These are phyloP conservation scores for Haemorhous mexicanus DNA, from an alignment of 2,113 vertebrate species.

Conservation along the genomic window DNA sequence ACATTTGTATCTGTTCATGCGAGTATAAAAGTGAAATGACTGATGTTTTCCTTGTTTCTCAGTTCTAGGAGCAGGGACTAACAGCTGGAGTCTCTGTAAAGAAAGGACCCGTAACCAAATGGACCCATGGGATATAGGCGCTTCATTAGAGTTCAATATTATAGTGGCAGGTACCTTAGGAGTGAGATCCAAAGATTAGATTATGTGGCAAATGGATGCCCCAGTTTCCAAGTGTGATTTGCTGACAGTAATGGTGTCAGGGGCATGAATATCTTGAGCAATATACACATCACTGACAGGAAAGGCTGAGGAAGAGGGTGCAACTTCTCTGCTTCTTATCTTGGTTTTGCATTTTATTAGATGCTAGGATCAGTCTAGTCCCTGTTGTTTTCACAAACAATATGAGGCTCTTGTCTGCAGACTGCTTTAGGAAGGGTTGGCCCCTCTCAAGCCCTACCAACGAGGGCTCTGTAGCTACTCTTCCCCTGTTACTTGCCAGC, in stretches of 20 bases:
- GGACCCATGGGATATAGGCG: neutral
- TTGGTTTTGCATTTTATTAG: conserved; percentile 12
- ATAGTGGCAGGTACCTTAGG: neutral
- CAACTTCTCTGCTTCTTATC: neutral
- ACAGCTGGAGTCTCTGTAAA: neutral
- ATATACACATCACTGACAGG: neutral
- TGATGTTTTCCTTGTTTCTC: neutral
- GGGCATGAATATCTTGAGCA: neutral
- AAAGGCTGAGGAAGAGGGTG: neutral
- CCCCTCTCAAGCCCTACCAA: neutral
- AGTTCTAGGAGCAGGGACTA: neutral
- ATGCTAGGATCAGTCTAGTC: neutral
- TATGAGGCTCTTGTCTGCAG: neutral
- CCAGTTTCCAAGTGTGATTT: neutral
- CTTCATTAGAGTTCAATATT: neutral
- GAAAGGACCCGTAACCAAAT: neutral
- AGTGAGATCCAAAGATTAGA: neutral
- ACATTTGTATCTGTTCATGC: neutral
- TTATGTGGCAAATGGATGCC: neutral
- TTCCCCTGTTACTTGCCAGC: neutral
- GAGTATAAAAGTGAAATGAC: neutral
- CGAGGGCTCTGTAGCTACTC: neutral
- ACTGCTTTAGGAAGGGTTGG: neutral
- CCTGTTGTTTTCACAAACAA: neutral
- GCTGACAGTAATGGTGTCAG: neutral